These are phyloP conservation scores for Drosophila simulans DNA, from an alignment of 1,140 invertebrate genomes.

Conservation along the genomic window DNA sequence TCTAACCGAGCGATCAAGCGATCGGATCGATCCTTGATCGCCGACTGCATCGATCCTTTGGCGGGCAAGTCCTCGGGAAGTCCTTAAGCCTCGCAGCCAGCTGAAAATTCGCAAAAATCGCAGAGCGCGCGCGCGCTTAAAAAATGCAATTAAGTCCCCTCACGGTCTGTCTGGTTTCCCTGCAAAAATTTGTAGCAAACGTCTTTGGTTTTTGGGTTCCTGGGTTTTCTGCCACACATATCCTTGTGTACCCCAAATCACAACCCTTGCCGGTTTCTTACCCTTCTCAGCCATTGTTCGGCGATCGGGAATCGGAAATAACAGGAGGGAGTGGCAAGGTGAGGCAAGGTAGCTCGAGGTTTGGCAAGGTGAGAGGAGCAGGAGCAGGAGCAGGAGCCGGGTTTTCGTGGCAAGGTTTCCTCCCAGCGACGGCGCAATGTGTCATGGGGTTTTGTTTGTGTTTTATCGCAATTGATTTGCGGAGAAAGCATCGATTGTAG, in stretches of 20 bases:
- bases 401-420: slow-evolving; percentile 46
- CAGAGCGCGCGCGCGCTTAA: slow-evolving; percentile 76
- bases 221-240: background rate
- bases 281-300: slow-evolving; percentile 39
- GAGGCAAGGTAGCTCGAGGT: slow-evolving; percentile 67
- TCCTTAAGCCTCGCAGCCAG: slow-evolving; percentile 46
- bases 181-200: slow-evolving; percentile 78
- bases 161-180: slow-evolving; percentile 39
- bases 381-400: slow-evolving; percentile 16
- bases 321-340: slow-evolving; percentile 61
- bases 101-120: slow-evolving; percentile 72
- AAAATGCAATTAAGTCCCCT: slow-evolving; percentile 80
- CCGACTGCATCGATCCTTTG: slow-evolving; percentile 37
- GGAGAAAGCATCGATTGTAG: slow-evolving; percentile 82
- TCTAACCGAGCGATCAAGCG: slow-evolving; percentile 56
- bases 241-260: slow-evolving; percentile 15
- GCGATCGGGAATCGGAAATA: background rate
- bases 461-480: slow-evolving; percentile 81
- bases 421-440: slow-evolving; percentile 56
- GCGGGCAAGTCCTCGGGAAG: slow-evolving; percentile 30
- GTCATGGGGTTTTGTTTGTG: slow-evolving; percentile 82
- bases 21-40: slow-evolving; percentile 46
- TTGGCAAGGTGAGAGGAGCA: slow-evolving; percentile 68
- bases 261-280: slow-evolving; percentile 43
- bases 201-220: slow-evolving; percentile 48